Percentiles rank a stretch among this genome's conserved stretches.
Conservation (phyloP, 1,140 invertebrate species). For the Drosophila varians region DNA sequence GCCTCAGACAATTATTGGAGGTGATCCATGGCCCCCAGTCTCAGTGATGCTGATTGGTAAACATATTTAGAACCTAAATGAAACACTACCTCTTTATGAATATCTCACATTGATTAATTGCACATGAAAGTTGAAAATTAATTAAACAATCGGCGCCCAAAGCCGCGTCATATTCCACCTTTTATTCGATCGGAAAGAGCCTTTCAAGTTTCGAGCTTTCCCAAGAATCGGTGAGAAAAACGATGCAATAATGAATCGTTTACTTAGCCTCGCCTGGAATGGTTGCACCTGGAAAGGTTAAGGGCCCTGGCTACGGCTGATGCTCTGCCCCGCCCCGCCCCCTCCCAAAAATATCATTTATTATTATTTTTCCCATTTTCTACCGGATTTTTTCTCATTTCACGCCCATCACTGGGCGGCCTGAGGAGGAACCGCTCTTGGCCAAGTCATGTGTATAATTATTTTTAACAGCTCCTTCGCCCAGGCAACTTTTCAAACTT, state of each 20-base stretch:
- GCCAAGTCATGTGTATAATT: constrained; percentile 62
- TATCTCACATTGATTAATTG: constrained; percentile 14
- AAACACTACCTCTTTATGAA: neutral
- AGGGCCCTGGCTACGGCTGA: constrained; percentile 30
- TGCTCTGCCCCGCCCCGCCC: constrained; percentile 27
- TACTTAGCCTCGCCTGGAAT: constrained; percentile 7
- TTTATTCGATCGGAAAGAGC: constrained; percentile 4
- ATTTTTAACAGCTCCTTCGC: constrained; percentile 42
- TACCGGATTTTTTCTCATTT: constrained; percentile 55
- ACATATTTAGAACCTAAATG: no score
- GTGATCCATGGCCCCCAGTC: constrained; percentile 34
- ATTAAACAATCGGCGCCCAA: constrained; percentile 3
- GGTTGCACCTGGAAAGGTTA: constrained; percentile 37
- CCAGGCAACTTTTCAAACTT: constrained; percentile 51
- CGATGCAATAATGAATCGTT: constrained; percentile 41
- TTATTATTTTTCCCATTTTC: constrained; percentile 49
- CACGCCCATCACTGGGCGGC: constrained; percentile 56
- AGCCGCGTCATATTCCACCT: constrained; percentile 17
- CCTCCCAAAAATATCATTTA: constrained; percentile 50
- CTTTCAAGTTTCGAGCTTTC: constrained; percentile 14
- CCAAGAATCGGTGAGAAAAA: constrained; percentile 35
- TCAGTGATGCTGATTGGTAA: constrained; percentile 1
- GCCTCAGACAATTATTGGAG: constrained; percentile 67
- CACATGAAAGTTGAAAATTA: neutral
- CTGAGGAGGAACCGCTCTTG: constrained; percentile 19